Base-by-base conservation (phyloP, 2,888 invertebrate species). In the Mechanitis messenoides region DNA sequence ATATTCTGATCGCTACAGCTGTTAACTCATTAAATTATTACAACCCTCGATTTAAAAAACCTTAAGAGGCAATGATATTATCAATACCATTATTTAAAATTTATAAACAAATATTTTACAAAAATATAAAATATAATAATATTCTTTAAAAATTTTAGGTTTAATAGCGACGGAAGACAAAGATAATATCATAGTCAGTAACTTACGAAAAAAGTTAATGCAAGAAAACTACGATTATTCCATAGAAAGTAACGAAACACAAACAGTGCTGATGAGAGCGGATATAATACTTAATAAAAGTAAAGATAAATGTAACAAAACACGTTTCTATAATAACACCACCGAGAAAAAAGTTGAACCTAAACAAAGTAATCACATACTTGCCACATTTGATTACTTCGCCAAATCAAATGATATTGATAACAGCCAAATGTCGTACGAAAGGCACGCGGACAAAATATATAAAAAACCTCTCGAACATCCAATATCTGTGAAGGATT, bases 201-300 rank as follows among this genome's bases (percentile, higher is more conserved):
- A 28, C 20, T 46, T 61, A 31, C 56, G 64, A 31, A n/a, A 42
- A 2, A 58, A 61, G 33, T 20, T 64, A n/a, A 56, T 33, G 58
- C 55, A 46, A 6, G 58, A 61, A 3, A 61, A 59, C 47, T 53
- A 33, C 9, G 64, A 64, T 33, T 64, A 64, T 45, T 53, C 58
- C 38, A 3, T n/a, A 12, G n/a, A 33, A 35, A 46, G 47, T 31
- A 31, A 50, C 11, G 50, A 50, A 50, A 50, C 31, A 11, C 31
- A 50, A 50, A 50, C 28, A 31, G 31, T 50, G 3, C 28, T 31
- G 6, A 50, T 50, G 50, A 50, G 50, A 11, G 31, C 31, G 7
- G n/a, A 50, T 6, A 50, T 1, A 31, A 7, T 31, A 9, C 50
- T 31, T 31, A 11, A 7, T 31, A 7, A 28, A 50, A 31, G n/a